Conservation (phyloP, 2,113 vertebrate species). For the Oxyruncus cristatus region DNA sequence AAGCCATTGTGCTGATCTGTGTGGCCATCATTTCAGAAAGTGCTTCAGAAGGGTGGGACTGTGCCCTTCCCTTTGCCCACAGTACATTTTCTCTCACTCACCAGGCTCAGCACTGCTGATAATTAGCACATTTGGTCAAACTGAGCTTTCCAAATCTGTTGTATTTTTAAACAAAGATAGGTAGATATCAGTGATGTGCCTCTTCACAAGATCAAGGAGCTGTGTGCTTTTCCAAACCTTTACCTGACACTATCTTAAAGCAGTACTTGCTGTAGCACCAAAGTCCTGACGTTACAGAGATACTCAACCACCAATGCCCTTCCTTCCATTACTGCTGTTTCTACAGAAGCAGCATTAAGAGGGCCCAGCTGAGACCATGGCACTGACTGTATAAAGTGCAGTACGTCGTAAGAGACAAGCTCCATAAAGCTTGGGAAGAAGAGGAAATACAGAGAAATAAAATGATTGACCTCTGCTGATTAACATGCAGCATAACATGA, state of each 20-base stretch:
- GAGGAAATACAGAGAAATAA: background rate
- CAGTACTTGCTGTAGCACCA: background rate
- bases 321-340: background rate
- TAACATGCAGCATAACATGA: background rate
- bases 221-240: background rate
- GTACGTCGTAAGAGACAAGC: accelerated
- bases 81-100: background rate
- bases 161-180: background rate
- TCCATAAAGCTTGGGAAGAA: background rate
- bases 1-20: background rate
- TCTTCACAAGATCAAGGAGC: background rate
- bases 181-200: background rate
- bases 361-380: background rate
- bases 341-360: background rate
- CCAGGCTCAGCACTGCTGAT: background rate
- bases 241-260: background rate
- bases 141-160: background rate
- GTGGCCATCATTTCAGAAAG: background rate
- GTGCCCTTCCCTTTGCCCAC: background rate
- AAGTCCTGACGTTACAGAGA: background rate
- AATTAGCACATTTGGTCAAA: background rate
- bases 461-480: background rate
- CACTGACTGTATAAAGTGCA: background rate
- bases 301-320: background rate
- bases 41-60: background rate